Evolutionary conservation across 2,888 invertebrate genomes (phyloP), one percentile per base, ranked within the genome.

Genomic region (Cremastinae sp.): DNA sequence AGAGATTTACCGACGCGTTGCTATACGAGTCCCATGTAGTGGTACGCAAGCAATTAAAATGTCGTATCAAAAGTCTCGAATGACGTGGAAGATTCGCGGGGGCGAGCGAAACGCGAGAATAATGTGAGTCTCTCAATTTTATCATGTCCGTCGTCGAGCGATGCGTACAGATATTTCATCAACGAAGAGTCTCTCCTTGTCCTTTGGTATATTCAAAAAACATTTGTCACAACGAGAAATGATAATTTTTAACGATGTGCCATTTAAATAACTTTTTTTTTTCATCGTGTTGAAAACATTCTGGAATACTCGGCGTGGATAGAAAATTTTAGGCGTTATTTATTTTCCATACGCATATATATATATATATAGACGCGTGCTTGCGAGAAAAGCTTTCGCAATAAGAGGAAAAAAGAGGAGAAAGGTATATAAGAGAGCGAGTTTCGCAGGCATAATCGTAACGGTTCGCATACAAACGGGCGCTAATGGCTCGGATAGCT

Each of bases 401-500:
- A 62, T 45, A 36, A 12, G 14, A 43, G 7, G 38, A 64, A 38
- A 14, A 41, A 41, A 54, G 22, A 28, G n/a, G 22, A 38, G 3
- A 51, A 22, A 45, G 22, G 18, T 20, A 5, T 5, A 53, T 65
- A 72, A 62, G 64, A 64, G 69, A 64, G 34, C 49, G 58, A 81
- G 81, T 74, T 71, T 77, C 80, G 86, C 18, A 61, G 84, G 83
- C 83, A 85, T 88, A 86, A 88, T 84, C 85, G 85, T 87, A 87
- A 84, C 84, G 82, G 74, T 81, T 85, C 86, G 89, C 89, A 90
- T 89, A 89, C 88, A 89, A 90, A 90, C 89, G 87, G 87, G 85
- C 88, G 89, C 87, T 90, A 90, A 90, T 89, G 86, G 88, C 85
- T 82, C 81, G 87, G 85, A 88, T 88, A 84, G 89, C 89, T 89